These are phyloP conservation scores for Halichondria panicea DNA, from an alignment of 37 sponge, comb jelly and placozoan genomes.

Conservation along the genomic window DNA sequence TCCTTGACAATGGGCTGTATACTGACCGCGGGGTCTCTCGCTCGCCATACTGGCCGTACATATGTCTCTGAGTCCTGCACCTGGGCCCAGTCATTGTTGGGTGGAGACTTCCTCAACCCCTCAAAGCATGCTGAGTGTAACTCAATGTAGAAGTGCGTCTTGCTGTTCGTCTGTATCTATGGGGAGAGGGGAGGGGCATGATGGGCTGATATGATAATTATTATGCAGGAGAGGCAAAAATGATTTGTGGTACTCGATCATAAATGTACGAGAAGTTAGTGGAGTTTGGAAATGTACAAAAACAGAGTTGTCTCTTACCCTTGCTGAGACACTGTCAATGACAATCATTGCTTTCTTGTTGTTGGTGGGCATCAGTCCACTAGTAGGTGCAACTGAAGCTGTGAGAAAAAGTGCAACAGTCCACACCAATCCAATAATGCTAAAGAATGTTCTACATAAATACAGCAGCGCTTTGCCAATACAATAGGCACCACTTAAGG, in stretches of 20 bases:
- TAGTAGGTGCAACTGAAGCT: neutral
- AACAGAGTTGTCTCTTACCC: neutral
- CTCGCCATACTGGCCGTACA: conserved; percentile 41
- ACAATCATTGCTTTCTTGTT: conserved; percentile 8
- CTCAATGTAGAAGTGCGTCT: conserved; percentile 73
- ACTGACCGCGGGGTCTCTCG: conserved; percentile 6
- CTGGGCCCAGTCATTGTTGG: conserved; percentile 38
- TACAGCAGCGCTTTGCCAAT: too few species aligned
- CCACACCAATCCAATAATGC: too few species aligned
- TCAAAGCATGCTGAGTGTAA: conserved; percentile 74
- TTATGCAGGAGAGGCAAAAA: neutral
- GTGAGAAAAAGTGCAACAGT: neutral
- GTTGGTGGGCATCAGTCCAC: too few species aligned
- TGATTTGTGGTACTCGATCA: neutral
- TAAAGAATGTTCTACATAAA: too few species aligned
- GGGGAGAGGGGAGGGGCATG: neutral
- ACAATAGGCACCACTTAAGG: too few species aligned
- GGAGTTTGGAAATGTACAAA: neutral
- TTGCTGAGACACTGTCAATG: conserved; percentile 10
- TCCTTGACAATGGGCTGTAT: conserved; percentile 72
- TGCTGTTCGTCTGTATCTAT: conserved; percentile 67
- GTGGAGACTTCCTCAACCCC: conserved; percentile 26
- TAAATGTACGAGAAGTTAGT: neutral
- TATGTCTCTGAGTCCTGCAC: conserved; percentile 1
- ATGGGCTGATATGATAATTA: neutral